Percentiles rank a stretch among this genome's conserved stretches.
Conservation (phyloP, 2,113 vertebrate genomes). For the Pogonocichla stellata region DNA sequence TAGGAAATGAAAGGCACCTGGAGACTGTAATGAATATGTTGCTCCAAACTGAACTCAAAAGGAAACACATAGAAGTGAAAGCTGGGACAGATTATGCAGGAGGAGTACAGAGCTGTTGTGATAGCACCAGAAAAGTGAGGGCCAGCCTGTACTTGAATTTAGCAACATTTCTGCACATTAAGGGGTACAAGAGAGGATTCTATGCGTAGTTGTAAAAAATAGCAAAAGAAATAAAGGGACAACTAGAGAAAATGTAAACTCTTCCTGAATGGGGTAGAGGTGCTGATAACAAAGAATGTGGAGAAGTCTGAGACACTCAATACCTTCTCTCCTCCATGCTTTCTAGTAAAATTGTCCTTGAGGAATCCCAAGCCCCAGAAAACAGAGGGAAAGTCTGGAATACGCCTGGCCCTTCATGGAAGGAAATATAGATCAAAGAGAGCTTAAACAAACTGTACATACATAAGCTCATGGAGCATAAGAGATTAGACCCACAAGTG, state of each 20-base stretch:
- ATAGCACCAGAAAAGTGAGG: no score
- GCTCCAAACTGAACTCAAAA: no score
- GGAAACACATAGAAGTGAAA: no score
- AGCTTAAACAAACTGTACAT: not conserved
- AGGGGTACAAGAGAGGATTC: not conserved
- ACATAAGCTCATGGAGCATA: not conserved
- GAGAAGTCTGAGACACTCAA: not conserved
- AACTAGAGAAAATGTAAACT: not conserved
- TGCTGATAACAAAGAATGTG: not conserved
- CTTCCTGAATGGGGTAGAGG: not conserved
- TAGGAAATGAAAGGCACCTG: no score
- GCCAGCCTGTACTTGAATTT: no score
- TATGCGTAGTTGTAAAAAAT: not conserved
- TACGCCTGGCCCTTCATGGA: not conserved
- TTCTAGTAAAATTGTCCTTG: not conserved
- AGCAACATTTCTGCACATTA: no score
- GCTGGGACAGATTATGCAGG: no score
- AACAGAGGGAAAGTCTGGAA: not conserved
- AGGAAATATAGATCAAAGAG: not conserved
- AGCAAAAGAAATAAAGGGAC: not conserved
- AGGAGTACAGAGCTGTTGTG: no score
- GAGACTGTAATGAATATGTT: no score
- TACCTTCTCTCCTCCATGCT: not conserved
- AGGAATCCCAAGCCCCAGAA: not conserved
- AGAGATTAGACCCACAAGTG: not conserved